Evolutionary conservation across 2,888 invertebrate species (phyloP), one percentile per base, ranked within the genome.

Genomic region (Rotaria macrura): DNA sequence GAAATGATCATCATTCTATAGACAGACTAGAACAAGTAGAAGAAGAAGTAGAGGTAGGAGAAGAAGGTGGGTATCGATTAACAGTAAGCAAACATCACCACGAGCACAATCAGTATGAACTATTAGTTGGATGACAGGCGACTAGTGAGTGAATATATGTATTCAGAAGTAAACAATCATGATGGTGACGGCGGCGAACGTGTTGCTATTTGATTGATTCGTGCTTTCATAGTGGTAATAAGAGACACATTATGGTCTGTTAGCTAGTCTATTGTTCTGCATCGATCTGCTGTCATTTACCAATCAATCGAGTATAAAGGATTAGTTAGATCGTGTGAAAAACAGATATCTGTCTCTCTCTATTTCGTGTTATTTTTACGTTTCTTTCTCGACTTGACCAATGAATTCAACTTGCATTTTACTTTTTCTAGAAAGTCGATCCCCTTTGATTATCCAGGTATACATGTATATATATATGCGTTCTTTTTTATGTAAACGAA

Each of bases 181-280:
- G 65, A 65, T 65, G 65, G 14, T 65, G 34, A 34, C 65, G 65
- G 34, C 65, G 65, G 65, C 14, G 65, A 65, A 65, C 65, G 65
- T 65, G 65, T 65, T 65, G 34, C 65, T 65, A 65, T 65, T 65
- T 65, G 65, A 65, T 65, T 65, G 65, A 65, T 65, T 65, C 65
- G 65, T 65, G 65, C 65, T 65, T 65, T 65, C 65, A 65, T 65
- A 34, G 34, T 65, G 65, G 65, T 65, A 65, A 65, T 65, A 65
- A 65, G 65, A 65, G 65, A 65, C 65, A 65, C 65, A 65, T 65
- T 65, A 65, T 65, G 17, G 65, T 65, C 65, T 65, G 65, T 34
- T 65, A 65, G 65, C 34, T 65, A 6, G 65, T 65, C 65, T 65
- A 65, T 65, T 65, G 65, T 65, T 65, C 65, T 65, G 34, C 65